Evolutionary conservation across 2,888 invertebrate genomes (phyloP), one percentile per base, ranked within the genome.

Genomic region (Hydroisotoma schaefferi): DNA sequence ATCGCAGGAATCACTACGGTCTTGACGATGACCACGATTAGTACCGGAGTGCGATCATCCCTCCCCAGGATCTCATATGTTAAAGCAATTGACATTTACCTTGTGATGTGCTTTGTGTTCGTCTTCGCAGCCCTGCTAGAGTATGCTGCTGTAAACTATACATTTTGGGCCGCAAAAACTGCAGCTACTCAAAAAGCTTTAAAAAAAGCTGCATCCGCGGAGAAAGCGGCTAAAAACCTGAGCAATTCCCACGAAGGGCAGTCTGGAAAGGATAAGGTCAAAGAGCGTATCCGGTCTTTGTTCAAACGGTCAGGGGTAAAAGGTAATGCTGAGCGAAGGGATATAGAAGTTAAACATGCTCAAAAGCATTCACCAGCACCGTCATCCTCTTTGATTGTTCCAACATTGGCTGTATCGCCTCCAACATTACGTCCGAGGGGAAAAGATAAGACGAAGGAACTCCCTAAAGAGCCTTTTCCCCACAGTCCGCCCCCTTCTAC

Each of bases 121-220:
- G 82, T 82, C 22, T 82, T 82, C 72, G 81, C 81, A 15, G 82
- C 82, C 1, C 76, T 82, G 20, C 74, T 82, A 26, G 82, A 82
- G 73, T 82, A 82, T 74, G 82, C 82, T 1, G 81, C 81, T 23
- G 82, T 82, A 57, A 82, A 83, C 73, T 82, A 82, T 74, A 80
- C 80, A 12, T 82, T 81, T 74, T 82, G 82, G 82, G 81, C 81
- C 23, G 78, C 78, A 20, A 73, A 80, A 60, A 56, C 61, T 25
- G 63, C 63, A 1, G 61, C 63, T 2, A 80, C 43, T 8, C 18
- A 46, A 20, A 55, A 81, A 12, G 80, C 80, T 69, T 75, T 78
- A 69, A 80, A 79, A 43, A 18, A 6, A 6, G 49, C 49, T n/a
- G 23, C n/a, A 6, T 15, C 18, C 5, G 49, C 49, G 18, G 66